Evolutionary conservation across 2,113 vertebrate genomes (phyloP).

Genomic region (Caranx ignobilis): DNA sequence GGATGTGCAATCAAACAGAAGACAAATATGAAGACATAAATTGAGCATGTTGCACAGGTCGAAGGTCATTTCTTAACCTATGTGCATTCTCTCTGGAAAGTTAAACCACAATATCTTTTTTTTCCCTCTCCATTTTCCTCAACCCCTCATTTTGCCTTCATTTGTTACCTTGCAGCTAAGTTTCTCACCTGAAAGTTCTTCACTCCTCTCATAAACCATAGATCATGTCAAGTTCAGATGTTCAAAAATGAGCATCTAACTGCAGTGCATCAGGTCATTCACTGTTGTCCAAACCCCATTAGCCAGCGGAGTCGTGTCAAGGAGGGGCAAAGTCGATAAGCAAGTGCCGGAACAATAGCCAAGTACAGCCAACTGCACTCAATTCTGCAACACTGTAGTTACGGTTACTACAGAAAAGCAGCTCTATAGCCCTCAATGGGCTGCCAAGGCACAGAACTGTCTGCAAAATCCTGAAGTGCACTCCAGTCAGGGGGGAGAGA

Average conservation of each 20-base stretch:
- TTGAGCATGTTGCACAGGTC: not conserved
- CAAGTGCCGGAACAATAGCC: slow-evolving; percentile 38
- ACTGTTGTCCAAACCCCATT: slow-evolving; percentile 59
- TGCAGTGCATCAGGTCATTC: slow-evolving; percentile 38
- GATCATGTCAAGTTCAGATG: slow-evolving; percentile 18
- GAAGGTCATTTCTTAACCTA: not conserved
- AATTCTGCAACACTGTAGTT: slow-evolving; percentile 43
- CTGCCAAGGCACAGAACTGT: slow-evolving; percentile 21
- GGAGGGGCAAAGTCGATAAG: slow-evolving; percentile 60
- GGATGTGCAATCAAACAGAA: not conserved
- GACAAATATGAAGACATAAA: not conserved
- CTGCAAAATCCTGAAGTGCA: slow-evolving; percentile 48
- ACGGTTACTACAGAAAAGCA: slow-evolving; percentile 44
- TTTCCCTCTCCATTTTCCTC: slow-evolving; percentile 7
- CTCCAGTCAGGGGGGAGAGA: slow-evolving; percentile 14
- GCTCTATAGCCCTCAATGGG: slow-evolving; percentile 32
- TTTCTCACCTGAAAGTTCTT: not conserved
- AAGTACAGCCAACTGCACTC: slow-evolving; percentile 26
- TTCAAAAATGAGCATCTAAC: slow-evolving; percentile 41
- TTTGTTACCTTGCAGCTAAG: not conserved
- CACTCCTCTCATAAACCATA: slow-evolving; percentile 1
- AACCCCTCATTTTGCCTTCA: slow-evolving; percentile 2
- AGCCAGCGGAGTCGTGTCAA: slow-evolving; percentile 57
- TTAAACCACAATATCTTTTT: slow-evolving; percentile 2
- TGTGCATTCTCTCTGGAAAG: not conserved